Base-by-base conservation (phyloP, 2,113 vertebrate species). In the Periophthalmodon schlosseri region DNA sequence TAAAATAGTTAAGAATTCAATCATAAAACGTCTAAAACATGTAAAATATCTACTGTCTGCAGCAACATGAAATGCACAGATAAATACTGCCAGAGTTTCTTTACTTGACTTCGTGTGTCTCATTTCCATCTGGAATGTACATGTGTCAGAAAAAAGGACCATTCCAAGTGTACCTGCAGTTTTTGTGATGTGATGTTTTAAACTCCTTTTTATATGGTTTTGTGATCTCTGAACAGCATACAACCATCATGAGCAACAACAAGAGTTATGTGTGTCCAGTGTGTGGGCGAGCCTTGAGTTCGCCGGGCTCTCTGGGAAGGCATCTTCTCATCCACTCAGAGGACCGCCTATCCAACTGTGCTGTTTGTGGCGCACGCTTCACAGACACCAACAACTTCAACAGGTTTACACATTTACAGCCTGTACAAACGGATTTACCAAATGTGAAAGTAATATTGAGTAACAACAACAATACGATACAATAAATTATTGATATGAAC, bases 241-340 rank as follows among this genome's bases (percentile, higher is more conserved):
- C 96, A 0, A 91, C 94, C 7, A 93, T 96, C 21, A 95, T 97
- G 92, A 96, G 96, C 89, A 95, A 93, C 47, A 95, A 93, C 90
- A 99, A 98, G 92, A 99, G 96, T 93, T 97, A 96, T 67, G 85
- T 98, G 92, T 99, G 98, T 89, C 97, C 97, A 0, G 96, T 97
- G 68, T 99, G 97, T 79, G 97, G 97, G 88, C 95, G 97, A 80
- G 96, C 96, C 75, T 96, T 99, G 86, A 97, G 96, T 90, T 98
- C 97, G 46, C 97, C 96, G 0, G 97, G 96, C 74, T 99, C 98
- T 15, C 90, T 99, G 24, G 97, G 97, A 47, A 95, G 97, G 49
- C 98, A 98, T 89, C 96, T 99, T 72, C 95, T 99, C 80, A 98
- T 98, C 91, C 97, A 99, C 90, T 98, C 97, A 0, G 96, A 98